Base-by-base conservation (phyloP, 2,888 invertebrate genomes). In the Ophioninae sp. region DNA sequence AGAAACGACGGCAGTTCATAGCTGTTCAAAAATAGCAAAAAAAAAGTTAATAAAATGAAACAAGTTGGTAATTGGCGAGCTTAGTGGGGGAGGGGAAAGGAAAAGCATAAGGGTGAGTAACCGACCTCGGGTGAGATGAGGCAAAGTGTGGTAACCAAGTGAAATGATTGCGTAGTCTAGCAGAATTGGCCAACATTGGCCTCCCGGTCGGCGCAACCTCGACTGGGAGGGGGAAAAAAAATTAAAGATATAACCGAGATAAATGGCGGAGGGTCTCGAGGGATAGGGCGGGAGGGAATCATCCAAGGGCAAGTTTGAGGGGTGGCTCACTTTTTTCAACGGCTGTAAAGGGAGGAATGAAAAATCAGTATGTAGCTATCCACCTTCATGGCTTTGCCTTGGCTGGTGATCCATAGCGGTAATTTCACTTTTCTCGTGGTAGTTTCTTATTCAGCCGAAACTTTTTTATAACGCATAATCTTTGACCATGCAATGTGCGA, bases 181-280 rank as follows among this genome's bases (percentile, higher is more conserved):
- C 67, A 23, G 30, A 23, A 41, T 72, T 79, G 79, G 39, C 69
- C 44, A 76, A 22, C 39, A 63, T 30, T 30, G 30, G 30, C 30
- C 30, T 59, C 9, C 5, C 37, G 71, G 37, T 67, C 39, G 75
- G 20, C 22, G 75, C n/a, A 65, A 30, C 44, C 30, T 30, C 30
- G 30, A 30, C 30, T 30, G 7, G 51, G 20, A 20, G 10, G 23
- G 30, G 63, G 51, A 59, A 56, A 72, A 77, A 71, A 67, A 78
- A 64, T 56, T 59, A 39, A 56, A 67, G 73, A 51, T 39, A 69
- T 82, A 78, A 78, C 56, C 73, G 78, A 74, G 82, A 82, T 82
- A 69, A 77, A 82, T 74, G 68, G 73, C 8, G 77, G 37, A 51
- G 51, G 13, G 51, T 30, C 51, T 17, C 51, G 51, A 51, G 51